These are phyloP conservation scores for Tetranychus truncatus DNA, from an alignment of 2,888 invertebrate species.

Conservation along the genomic window DNA sequence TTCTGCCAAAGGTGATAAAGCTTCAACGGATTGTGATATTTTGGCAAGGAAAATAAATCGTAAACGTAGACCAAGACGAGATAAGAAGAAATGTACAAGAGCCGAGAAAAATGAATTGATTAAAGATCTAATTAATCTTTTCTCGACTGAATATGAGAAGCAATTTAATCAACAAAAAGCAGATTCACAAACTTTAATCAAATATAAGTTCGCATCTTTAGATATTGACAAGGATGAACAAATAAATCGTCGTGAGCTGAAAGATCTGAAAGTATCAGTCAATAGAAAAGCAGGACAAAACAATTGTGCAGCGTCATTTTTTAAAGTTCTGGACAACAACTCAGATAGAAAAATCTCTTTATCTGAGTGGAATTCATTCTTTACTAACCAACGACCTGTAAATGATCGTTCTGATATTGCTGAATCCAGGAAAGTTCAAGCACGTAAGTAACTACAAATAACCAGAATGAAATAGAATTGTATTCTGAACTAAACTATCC, in stretches of 20 bases:
- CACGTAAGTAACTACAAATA: not conserved
- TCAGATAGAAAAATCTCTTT: not conserved
- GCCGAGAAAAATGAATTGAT: not conserved
- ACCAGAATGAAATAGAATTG: no score
- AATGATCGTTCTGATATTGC: not conserved
- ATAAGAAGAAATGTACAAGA: not conserved
- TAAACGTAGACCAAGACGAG: not conserved
- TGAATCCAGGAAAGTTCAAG: not conserved
- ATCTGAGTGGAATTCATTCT: not conserved
- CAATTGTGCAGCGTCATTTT: not conserved
- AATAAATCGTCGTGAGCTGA: not conserved
- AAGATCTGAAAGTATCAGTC: not conserved
- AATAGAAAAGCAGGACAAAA: not conserved
- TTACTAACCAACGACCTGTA: not conserved
- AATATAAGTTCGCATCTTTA: not conserved
- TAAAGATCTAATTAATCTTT: not conserved
- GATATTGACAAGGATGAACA: not conserved
- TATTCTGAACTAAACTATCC: no score
- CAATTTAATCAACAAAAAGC: not conserved
- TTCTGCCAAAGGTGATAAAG: not conserved
- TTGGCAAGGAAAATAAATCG: not conserved
- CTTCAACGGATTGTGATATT: not conserved
- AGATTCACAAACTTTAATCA: not conserved
- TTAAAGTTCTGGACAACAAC: not conserved
- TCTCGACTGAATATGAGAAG: not conserved